These are phyloP conservation scores for Emydocephalus ijimae DNA, from an alignment of 2,113 vertebrate genomes.

Conservation along the genomic window DNA sequence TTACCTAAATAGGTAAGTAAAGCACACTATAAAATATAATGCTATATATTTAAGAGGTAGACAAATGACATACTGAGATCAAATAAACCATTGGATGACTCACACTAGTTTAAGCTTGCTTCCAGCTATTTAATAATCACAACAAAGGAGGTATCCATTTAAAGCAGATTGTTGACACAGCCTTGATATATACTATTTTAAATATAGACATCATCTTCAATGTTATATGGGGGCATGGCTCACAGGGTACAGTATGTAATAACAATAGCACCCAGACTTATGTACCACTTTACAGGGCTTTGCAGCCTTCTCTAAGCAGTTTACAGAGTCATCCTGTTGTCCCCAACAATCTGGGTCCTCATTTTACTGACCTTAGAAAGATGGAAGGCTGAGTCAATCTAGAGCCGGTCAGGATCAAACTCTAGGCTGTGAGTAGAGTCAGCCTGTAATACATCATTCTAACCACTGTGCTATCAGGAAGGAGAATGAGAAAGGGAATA, in stretches of 20 bases:
- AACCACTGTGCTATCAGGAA: too few relatives aligned
- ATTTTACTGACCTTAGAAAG: too few relatives aligned
- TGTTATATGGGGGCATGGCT: background rate
- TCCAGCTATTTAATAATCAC: background rate
- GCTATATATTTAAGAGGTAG: background rate
- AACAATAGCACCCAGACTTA: too few relatives aligned
- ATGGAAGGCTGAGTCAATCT: too few relatives aligned
- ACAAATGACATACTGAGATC: background rate
- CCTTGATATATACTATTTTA: background rate
- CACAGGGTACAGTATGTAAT: background rate
- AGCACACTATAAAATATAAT: background rate
- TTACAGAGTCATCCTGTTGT: too few relatives aligned
- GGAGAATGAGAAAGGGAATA: too few relatives aligned
- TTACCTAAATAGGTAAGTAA: background rate
- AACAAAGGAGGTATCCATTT: background rate
- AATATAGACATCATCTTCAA: background rate
- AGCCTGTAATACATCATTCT: too few relatives aligned
- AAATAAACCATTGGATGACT: background rate
- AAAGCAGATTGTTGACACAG: background rate
- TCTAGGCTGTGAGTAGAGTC: too few relatives aligned
- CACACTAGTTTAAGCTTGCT: background rate
- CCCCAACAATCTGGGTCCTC: too few relatives aligned
- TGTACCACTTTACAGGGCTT: too few relatives aligned
- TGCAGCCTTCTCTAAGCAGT: too few relatives aligned
- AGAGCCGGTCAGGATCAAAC: too few relatives aligned